Evolutionary conservation across 2,888 invertebrate genomes (phyloP).

Genomic region (Saturnia japonica): DNA sequence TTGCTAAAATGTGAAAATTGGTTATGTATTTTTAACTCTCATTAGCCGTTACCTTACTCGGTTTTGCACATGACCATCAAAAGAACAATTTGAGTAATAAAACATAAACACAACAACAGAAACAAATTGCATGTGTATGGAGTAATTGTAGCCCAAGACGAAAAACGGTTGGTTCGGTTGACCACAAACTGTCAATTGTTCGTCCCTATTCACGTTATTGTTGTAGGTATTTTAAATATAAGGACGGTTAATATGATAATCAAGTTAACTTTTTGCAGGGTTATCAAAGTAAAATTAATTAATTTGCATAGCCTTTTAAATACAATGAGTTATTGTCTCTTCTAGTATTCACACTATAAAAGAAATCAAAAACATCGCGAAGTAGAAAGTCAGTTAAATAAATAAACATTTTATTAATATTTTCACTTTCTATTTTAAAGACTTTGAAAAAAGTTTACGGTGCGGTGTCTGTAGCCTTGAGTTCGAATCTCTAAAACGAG

Average conservation of each 20-base stretch:
- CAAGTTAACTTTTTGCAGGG: slow-evolving; percentile 20
- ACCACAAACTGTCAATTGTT: slow-evolving; percentile 23
- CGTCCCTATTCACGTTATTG: slow-evolving; percentile 17
- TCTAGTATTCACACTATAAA: too few species aligned
- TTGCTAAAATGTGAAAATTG: background rate
- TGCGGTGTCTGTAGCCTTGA: too few species aligned
- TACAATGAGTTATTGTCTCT: too few species aligned
- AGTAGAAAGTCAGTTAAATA: too few species aligned
- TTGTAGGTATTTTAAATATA: slow-evolving; percentile 18
- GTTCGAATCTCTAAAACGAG: too few species aligned
- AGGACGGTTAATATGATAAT: slow-evolving; percentile 53
- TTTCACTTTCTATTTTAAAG: too few species aligned
- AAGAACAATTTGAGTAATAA: slow-evolving; percentile 5
- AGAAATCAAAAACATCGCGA: too few species aligned
- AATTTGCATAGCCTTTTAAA: background rate
- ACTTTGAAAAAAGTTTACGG: too few species aligned
- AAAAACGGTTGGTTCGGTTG: slow-evolving; percentile 10
- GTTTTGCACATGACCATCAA: background rate
- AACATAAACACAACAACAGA: background rate
- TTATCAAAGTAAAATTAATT: background rate
- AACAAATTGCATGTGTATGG: background rate
- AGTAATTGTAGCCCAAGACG: background rate
- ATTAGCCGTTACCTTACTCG: background rate
- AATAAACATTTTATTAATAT: too few species aligned
- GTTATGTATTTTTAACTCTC: background rate